Evolutionary conservation across 2,888 invertebrate genomes (phyloP).

Genomic region (Leptopilina syphax): DNA sequence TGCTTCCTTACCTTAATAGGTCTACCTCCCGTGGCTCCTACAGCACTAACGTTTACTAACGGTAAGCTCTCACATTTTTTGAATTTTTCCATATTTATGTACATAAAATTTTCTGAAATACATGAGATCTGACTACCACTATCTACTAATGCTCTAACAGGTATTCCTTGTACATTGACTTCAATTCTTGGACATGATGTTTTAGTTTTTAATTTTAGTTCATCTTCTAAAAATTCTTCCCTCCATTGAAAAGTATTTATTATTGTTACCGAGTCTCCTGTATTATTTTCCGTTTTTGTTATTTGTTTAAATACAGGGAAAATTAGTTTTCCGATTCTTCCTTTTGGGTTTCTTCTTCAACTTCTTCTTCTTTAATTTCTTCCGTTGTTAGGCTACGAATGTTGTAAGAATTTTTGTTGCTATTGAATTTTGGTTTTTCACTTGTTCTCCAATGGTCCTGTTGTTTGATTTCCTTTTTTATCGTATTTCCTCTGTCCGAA

Average conservation of each 20-base stretch:
- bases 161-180: neutral
- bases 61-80: too few species aligned
- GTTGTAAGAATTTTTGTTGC: too few species aligned
- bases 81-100: too few species aligned
- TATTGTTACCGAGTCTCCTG: neutral
- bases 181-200: neutral
- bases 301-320: neutral
- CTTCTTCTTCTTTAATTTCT: neutral
- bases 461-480: neutral
- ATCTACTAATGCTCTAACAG: neutral
- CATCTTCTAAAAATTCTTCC: neutral
- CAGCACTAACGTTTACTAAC: too few species aligned
- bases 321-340: neutral
- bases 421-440: neutral
- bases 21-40: too few species aligned
- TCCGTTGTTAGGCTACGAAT: too few species aligned
- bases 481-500: too few species aligned
- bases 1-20: too few species aligned
- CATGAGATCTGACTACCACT: neutral
- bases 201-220: too few species aligned
- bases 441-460: neutral
- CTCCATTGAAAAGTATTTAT: neutral
- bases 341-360: neutral
- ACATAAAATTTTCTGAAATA: neutral
- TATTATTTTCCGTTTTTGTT: neutral